Evolutionary conservation across 2,797 vertebrate genomes (phyloP), one percentile per base, ranked within the genome.

Genomic region (Microctenopoma stevenorrisi): DNA sequence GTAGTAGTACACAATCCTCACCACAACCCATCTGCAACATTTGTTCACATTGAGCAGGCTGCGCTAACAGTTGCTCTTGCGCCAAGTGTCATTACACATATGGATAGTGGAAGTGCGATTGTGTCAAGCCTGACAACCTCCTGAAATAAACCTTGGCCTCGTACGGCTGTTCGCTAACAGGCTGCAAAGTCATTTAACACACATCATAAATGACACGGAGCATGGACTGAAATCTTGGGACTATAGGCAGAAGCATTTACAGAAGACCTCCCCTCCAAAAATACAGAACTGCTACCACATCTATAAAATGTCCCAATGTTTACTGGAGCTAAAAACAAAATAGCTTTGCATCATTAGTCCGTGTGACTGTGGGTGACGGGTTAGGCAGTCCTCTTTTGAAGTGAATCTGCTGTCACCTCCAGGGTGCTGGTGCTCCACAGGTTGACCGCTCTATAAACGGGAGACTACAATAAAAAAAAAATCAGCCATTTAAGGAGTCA

Each of bases 91-190:
- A 60, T 54, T 15, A 62, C 73, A 68, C 54, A 74, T 60, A 66
- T 38, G 43, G 64, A 68, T 63, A 26, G 28, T 44, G 48, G 13
- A 30, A 42, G 46, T 72, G 63, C 33, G 51, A 66, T 40, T 25
- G 42, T 72, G 59, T 81, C 50, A 7, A 61, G 37, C 16, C 52
- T n/a, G 69, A 70, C 76, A 64, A 82, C 72, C 63, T 62, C 58
- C 49, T 74, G 53, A 79, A 60, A 67, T 59, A 11, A 51, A 66
- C 28, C 52, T 33, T 37, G 50, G 50, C 12, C 40, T 59, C 7
- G 4, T 42, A 52, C 33, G 73, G 40, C 55, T 59, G 48, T 48
- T 56, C 0, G 42, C 48, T 15, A 59, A 61, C 56, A 56, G 11
- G 63, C 69, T 33, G 33, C 37, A 22, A 33, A 70, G 43, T 30